These are phyloP conservation scores for Ostrea denselamellosa DNA, from an alignment of 1,140 invertebrate species.

Conservation along the genomic window DNA sequence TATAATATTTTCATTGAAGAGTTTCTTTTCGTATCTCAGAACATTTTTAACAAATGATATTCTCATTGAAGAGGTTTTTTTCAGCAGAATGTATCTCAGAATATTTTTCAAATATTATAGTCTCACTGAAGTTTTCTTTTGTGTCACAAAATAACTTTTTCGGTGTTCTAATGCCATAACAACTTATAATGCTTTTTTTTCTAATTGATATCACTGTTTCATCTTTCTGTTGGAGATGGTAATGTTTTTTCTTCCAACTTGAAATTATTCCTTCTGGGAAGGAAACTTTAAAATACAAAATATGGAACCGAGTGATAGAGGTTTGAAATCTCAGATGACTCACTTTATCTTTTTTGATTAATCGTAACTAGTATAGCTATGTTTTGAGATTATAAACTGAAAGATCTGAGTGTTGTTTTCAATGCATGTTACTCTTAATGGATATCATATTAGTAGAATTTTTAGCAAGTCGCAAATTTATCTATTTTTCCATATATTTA, in stretches of 20 bases:
- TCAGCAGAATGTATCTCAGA: background rate
- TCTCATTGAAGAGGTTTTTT: too few relatives aligned
- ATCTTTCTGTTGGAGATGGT: background rate
- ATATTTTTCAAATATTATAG: background rate
- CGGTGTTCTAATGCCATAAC: background rate
- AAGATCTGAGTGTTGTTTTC: too few relatives aligned
- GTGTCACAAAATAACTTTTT: background rate
- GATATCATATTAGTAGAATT: too few relatives aligned
- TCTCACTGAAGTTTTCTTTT: background rate
- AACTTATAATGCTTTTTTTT: background rate
- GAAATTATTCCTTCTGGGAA: too few relatives aligned
- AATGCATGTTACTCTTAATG: too few relatives aligned
- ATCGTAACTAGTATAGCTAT: too few relatives aligned
- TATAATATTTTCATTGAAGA: too few relatives aligned
- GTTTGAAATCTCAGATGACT: background rate
- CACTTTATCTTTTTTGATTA: background rate
- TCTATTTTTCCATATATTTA: too few relatives aligned
- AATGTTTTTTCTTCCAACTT: background rate
- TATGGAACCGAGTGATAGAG: background rate
- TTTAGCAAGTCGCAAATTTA: too few relatives aligned
- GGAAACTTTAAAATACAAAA: background rate
- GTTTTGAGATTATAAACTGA: too few relatives aligned
- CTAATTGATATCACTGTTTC: background rate
- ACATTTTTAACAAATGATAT: too few relatives aligned
- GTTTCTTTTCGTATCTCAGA: too few relatives aligned